A percentile compares a stretch with the other conserved stretches of the same genome.
These are phyloP conservation scores for Octodon degus DNA, from an alignment of 2,113 vertebrate genomes.

Conservation along the genomic window DNA sequence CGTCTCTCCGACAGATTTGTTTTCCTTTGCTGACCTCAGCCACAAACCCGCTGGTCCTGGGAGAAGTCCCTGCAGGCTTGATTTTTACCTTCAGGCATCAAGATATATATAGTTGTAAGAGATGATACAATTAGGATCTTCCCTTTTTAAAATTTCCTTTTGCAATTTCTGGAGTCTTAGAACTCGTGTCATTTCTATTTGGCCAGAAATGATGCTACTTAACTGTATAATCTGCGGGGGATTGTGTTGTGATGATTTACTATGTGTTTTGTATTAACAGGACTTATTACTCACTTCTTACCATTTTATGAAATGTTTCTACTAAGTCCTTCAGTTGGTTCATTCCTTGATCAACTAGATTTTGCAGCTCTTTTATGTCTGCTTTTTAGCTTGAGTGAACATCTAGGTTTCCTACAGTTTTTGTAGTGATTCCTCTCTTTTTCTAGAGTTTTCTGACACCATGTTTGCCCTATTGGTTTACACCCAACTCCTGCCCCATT, in stretches of 20 bases:
- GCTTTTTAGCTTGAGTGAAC: neutral
- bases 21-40: neutral
- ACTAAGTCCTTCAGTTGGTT: neutral
- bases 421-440: neutral
- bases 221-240: neutral
- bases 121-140: neutral
- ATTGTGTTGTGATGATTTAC: neutral
- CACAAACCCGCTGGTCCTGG: neutral
- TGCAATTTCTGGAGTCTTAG: neutral
- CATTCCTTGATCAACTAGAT: neutral
- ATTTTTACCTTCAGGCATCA: slow-evolving; percentile 7
- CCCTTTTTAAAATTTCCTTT: neutral
- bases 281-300: neutral
- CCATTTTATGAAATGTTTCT: neutral
- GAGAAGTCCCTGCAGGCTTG: neutral
- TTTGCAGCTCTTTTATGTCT: neutral
- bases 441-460: neutral
- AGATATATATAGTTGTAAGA: neutral
- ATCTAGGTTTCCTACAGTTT: neutral
- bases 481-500: neutral
- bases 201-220: neutral
- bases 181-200: neutral
- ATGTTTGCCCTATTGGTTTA: neutral
- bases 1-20: neutral
- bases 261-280: neutral